Evolutionary conservation across 2,888 invertebrate species (phyloP).

Genomic region (Helicoverpa assulta): DNA sequence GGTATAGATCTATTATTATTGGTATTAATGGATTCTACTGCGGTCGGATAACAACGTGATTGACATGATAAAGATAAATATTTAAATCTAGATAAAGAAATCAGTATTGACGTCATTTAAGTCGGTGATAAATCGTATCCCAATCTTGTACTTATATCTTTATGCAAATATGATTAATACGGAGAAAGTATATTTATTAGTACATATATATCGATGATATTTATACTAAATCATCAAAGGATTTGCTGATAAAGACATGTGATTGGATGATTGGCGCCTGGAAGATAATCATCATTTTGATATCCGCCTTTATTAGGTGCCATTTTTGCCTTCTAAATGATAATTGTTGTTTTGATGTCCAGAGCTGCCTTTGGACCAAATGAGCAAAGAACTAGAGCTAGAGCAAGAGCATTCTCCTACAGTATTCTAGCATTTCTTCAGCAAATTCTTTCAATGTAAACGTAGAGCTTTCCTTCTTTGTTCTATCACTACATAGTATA

Average conservation of each 20-base stretch:
- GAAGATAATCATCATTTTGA: background rate
- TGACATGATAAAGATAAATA: background rate
- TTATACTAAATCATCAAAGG: background rate
- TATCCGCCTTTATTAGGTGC: no score
- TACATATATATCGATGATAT: no score
- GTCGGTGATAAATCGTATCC: background rate
- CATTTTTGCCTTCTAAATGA: no score
- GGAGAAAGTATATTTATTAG: constrained; percentile 11
- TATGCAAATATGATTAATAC: constrained; percentile 6
- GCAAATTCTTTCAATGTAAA: no score
- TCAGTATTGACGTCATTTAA: constrained; percentile 13
- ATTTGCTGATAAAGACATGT: background rate
- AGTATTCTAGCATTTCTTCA: no score
- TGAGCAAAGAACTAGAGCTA: no score
- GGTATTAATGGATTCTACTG: background rate
- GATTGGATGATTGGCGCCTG: constrained; percentile 1
- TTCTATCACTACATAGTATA: no score
- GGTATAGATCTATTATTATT: no score
- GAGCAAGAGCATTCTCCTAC: no score
- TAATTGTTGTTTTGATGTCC: no score
- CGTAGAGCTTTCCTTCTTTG: no score
- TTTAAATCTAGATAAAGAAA: constrained; percentile 15
- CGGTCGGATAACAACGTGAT: background rate
- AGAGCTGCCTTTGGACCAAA: no score
- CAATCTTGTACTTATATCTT: constrained; percentile 18